These are phyloP conservation scores for Drosophila picticornis DNA, from an alignment of 2,888 invertebrate species.

Conservation along the genomic window DNA sequence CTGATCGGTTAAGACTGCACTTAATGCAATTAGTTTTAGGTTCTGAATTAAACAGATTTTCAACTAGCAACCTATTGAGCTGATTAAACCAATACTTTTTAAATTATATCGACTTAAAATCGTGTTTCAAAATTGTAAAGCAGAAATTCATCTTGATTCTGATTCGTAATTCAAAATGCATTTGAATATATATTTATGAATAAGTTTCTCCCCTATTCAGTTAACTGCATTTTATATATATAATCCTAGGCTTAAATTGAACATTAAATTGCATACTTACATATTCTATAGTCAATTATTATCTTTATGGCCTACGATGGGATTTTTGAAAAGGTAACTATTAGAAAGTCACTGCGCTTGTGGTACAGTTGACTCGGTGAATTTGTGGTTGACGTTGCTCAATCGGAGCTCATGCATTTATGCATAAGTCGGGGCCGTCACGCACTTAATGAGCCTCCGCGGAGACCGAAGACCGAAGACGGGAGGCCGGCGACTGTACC, in stretches of 20 bases:
- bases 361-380: slow-evolving; percentile 53
- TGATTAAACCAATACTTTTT: neutral
- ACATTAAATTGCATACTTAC: neutral
- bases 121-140: neutral
- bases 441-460: slow-evolving; percentile 74
- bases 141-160: neutral
- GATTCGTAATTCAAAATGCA: neutral
- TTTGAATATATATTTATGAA: neutral
- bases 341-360: slow-evolving; percentile 38
- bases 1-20: neutral
- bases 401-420: slow-evolving; percentile 65
- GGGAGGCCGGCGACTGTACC: slow-evolving; percentile 31
- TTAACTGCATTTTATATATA: neutral
- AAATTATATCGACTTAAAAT: neutral
- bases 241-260: neutral
- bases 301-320: neutral
- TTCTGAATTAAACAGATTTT: neutral
- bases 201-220: neutral
- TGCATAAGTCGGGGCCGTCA: slow-evolving; percentile 74
- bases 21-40: neutral
- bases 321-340: neutral
- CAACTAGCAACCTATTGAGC: neutral
- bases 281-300: neutral
- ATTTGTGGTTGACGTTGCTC: slow-evolving; percentile 23
- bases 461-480: neutral